phyloP scores from a whole-genome alignment of 2,888 invertebrate genomes.

The Rhorus exstirpatorius region DNA sequence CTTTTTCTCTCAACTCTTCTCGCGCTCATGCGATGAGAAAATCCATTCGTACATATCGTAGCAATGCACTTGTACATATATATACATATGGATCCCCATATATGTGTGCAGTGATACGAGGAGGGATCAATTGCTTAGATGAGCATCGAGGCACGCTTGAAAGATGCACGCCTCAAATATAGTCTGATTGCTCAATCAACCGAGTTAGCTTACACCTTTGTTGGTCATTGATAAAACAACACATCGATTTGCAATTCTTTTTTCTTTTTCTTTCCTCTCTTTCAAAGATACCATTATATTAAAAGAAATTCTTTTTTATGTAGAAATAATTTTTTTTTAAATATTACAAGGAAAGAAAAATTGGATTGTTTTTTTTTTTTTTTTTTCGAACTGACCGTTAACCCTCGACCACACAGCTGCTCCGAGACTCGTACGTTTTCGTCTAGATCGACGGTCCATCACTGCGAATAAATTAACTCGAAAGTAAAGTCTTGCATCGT shows the following conservation, averaged over 20 bases:
- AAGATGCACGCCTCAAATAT: constrained; percentile 43
- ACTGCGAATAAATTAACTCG: too few relatives aligned
- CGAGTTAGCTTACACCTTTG: constrained; percentile 38
- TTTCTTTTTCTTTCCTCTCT: not conserved
- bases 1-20: constrained; percentile 29
- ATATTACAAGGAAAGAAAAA: too few relatives aligned
- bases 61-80: constrained; percentile 2
- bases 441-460: too few relatives aligned
- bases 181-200: constrained; percentile 58
- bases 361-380: too few relatives aligned
- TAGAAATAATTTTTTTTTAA: too few relatives aligned
- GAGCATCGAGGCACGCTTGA: constrained; percentile 48
- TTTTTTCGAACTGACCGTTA: too few relatives aligned
- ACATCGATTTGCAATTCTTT: not conserved
- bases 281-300: too few relatives aligned
- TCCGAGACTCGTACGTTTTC: too few relatives aligned
- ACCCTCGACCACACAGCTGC: too few relatives aligned
- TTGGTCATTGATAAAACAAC: constrained; percentile 6
- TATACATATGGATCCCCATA: not conserved
- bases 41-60: constrained; percentile 16
- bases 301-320: too few relatives aligned
- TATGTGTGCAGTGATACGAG: constrained; percentile 1
- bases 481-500: too few relatives aligned
- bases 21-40: constrained; percentile 18
- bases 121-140: constrained; percentile 49